Evolutionary conservation across 2,888 invertebrate species (phyloP).

Genomic region (Lepidocyrtinus sp.): DNA sequence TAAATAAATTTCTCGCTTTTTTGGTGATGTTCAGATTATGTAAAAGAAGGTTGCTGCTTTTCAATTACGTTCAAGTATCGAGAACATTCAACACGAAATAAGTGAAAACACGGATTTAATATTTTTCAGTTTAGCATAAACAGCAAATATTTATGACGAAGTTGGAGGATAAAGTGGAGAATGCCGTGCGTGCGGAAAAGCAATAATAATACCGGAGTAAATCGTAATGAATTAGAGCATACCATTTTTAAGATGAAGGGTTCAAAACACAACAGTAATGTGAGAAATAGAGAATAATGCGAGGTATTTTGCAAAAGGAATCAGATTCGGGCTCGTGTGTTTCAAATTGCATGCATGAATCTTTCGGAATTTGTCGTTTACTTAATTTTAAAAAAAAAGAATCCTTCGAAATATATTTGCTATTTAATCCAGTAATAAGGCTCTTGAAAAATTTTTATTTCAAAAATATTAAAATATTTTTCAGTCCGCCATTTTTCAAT

Average conservation of each 20-base stretch:
- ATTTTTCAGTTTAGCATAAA: not conserved
- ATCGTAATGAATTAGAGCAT: not conserved
- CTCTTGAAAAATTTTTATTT: too few relatives aligned
- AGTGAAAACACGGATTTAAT: not conserved
- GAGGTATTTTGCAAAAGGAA: too few relatives aligned
- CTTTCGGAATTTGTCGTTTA: too few relatives aligned
- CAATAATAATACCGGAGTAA: not conserved
- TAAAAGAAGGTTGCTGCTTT: too few relatives aligned
- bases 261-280: not conserved
- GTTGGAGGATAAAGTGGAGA: not conserved
- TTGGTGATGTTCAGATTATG: not conserved
- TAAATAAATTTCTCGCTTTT: not conserved
- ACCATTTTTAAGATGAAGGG: not conserved
- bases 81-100: not conserved
- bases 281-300: not conserved
- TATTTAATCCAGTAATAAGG: too few relatives aligned
- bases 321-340: too few relatives aligned
- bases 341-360: too few relatives aligned
- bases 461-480: too few relatives aligned
- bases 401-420: too few relatives aligned
- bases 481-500: too few relatives aligned
- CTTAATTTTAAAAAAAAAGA: too few relatives aligned
- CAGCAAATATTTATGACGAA: not conserved
- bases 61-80: conserved; percentile 11
- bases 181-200: conserved; percentile 2